Base-by-base conservation (phyloP, 2,113 vertebrate species). In the Micromys minutus region DNA sequence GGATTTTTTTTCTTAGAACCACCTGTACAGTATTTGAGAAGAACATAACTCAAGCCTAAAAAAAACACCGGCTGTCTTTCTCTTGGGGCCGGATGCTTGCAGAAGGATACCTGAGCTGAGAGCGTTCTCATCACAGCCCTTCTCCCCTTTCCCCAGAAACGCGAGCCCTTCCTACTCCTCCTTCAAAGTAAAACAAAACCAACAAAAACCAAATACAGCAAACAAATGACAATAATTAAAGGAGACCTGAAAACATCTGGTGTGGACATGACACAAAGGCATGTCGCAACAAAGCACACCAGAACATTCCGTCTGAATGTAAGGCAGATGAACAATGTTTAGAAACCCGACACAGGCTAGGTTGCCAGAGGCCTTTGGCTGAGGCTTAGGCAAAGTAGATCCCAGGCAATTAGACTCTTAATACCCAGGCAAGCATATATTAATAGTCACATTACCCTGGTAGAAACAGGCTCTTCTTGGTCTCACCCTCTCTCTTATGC, bases 351-450 rank as follows among this genome's bases (percentile, higher is more conserved):
- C 85, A 95, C 5, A 7, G 59, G 83, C 13, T 59, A 29, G 59
- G 87, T 69, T 89, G 96, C 81, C 69, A 45, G 93, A 52, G 92
- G 50, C 8, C 81, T 72, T 72, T 74, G 84, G 69, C 90, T 61
- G 63, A 34, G 85, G 77, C 57, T 85, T 91, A 93, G 67, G 39
- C 31, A 71, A 96, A 94, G 77, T 24, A 92, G 90, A 88, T 87
- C 69, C 76, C 45, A 76, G 45, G 34, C 74, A 75, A 4, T 84
- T 50, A 96, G 74, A 75, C 29, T 61, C 34, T 89, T 83, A 63
- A 63, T 39, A 59, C 34, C 22, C 42, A 59, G 84, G 87, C 87
- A 76, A 91, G 84, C 42, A 90, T 91, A 50, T 63, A 80, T 34
- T 42, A 65, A 5, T 61, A 55, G 83, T 91, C 71, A 90, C n/a